A percentile compares a stretch with the other conserved stretches of the same genome.
Evolutionary conservation across 92 coral and sea anemone genomes (phyloP).

Genomic region (Chrysogorgia sp.): DNA sequence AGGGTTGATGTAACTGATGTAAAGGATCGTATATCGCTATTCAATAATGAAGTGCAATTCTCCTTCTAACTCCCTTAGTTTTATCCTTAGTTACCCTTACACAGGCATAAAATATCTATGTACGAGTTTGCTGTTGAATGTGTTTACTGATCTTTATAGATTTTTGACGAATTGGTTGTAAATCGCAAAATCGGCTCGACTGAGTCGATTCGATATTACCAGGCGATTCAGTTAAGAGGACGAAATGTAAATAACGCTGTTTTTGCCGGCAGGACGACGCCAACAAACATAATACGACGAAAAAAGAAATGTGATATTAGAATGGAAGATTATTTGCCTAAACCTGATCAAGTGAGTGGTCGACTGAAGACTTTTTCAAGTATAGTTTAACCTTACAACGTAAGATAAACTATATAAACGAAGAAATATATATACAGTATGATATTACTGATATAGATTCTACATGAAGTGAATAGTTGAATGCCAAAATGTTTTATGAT

Average conservation of each 20-base stretch:
- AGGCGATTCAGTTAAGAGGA: slow-evolving; percentile 35
- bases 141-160: slow-evolving; percentile 3
- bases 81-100: no score
- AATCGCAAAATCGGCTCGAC: slow-evolving; percentile 27
- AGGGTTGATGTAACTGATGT: no score
- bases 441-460: no score
- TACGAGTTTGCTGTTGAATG: not conserved
- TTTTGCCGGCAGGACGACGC: not conserved
- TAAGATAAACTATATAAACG: no score
- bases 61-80: no score
- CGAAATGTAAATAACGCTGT: not conserved
- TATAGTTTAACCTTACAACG: no score
- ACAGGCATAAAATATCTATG: not conserved
- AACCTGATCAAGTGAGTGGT: not conserved
- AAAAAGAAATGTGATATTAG: slow-evolving; percentile 14
- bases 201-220: slow-evolving; percentile 24
- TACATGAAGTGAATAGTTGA: no score
- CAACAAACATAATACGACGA: not conserved
- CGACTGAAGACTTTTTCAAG: no score
- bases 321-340: slow-evolving; percentile 8
- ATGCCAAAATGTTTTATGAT: no score
- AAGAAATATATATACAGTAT: no score
- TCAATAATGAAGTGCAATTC: no score
- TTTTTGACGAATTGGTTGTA: slow-evolving; percentile 13
- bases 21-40: not conserved